These are phyloP conservation scores for Scaptomyza hsui DNA, from an alignment of 1,140 invertebrate genomes.

Conservation along the genomic window DNA sequence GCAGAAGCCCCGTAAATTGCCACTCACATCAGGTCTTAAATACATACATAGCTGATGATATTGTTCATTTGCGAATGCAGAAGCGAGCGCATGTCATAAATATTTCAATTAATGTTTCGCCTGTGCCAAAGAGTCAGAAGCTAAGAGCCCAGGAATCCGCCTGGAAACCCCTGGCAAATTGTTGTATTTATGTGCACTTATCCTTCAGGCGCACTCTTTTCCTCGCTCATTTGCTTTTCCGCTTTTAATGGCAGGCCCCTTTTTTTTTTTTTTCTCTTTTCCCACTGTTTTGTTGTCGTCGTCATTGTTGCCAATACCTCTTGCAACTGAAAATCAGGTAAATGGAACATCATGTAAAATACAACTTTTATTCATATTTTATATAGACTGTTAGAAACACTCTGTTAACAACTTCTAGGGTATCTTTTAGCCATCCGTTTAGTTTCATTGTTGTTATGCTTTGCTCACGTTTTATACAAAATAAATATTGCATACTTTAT, in stretches of 20 bases:
- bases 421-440: slow-evolving; percentile 5
- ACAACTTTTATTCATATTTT: too few relatives aligned
- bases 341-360: slow-evolving; percentile 1
- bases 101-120: slow-evolving; percentile 74
- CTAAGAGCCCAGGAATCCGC: slow-evolving; percentile 15
- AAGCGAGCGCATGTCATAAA: slow-evolving; percentile 42
- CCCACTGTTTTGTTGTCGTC: slow-evolving; percentile 5
- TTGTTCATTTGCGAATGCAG: neutral
- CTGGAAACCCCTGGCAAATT: slow-evolving; percentile 41
- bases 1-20: neutral
- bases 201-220: slow-evolving; percentile 52
- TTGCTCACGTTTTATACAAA: slow-evolving; percentile 79
- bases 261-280: neutral
- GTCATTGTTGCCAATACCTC: slow-evolving; percentile 46
- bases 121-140: slow-evolving; percentile 1
- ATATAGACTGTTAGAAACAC: too few relatives aligned
- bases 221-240: slow-evolving; percentile 55
- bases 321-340: slow-evolving; percentile 14
- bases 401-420: neutral
- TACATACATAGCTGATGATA: neutral
- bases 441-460: slow-evolving; percentile 53
- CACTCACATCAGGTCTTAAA: slow-evolving; percentile 7
- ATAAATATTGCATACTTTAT: slow-evolving; percentile 82
- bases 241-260: slow-evolving; percentile 62
- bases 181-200: slow-evolving; percentile 55